Evolutionary conservation across 2,797 vertebrate species (phyloP).

Genomic region (Catharus ustulatus): DNA sequence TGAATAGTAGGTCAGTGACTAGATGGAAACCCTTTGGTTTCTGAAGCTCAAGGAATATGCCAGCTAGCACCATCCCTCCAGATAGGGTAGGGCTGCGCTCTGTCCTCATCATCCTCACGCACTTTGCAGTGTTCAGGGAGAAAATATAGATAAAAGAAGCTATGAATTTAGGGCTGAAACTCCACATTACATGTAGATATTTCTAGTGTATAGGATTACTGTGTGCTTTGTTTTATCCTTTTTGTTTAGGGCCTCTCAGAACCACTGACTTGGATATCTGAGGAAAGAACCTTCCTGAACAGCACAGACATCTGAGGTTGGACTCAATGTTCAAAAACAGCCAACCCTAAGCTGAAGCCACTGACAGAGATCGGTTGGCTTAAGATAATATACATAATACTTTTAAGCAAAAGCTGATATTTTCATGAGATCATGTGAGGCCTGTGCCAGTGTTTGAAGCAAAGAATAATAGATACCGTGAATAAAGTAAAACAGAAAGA

Average conservation of each 20-base stretch:
- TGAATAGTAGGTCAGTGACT: neutral
- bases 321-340: neutral
- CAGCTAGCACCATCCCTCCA: neutral
- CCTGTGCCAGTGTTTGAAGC: neutral
- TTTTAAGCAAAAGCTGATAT: neutral
- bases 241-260: neutral
- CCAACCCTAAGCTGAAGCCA: neutral
- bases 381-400: neutral
- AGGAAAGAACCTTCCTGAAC: neutral
- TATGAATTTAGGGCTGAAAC: neutral
- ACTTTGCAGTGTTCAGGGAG: neutral
- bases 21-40: neutral
- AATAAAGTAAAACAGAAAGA: neutral
- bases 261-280: neutral
- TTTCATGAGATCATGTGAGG: neutral
- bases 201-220: neutral
- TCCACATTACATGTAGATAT: neutral
- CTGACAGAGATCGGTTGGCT: neutral
- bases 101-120: neutral
- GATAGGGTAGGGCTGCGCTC: neutral
- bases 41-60: neutral
- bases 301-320: neutral
- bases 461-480: neutral
- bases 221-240: accelerated
- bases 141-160: neutral